Percentiles rank a stretch among this genome's conserved stretches.
Conservation (phyloP, 92 coral and sea anemone species). For the Epizoanthus stellaris region DNA sequence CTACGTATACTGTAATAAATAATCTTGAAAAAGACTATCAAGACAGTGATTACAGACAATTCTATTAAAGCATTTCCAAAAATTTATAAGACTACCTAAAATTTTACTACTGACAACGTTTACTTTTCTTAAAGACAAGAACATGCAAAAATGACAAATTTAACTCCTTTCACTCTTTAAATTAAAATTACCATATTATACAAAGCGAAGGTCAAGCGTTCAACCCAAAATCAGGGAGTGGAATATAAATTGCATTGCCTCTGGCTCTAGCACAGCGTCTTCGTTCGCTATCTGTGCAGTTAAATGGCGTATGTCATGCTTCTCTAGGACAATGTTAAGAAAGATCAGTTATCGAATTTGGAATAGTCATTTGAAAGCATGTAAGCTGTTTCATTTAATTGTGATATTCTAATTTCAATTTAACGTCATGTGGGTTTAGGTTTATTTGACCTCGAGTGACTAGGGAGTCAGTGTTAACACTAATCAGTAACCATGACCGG, state of each 20-base stretch:
- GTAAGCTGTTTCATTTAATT: too few relatives aligned
- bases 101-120: neutral
- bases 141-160: neutral
- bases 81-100: neutral
- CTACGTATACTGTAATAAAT: neutral
- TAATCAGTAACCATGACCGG: too few relatives aligned
- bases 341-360: too few relatives aligned
- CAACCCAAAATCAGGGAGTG: neutral
- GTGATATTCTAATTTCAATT: too few relatives aligned
- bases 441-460: too few relatives aligned
- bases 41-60: neutral
- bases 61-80: neutral
- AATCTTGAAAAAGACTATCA: neutral
- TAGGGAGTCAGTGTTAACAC: too few relatives aligned
- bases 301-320: neutral
- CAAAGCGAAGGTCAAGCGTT: conserved; percentile 24
- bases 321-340: neutral
- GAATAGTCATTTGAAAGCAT: too few relatives aligned
- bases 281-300: neutral
- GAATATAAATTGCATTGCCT: neutral
- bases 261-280: too few relatives aligned
- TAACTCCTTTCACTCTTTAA: neutral
- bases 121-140: conserved; percentile 1
- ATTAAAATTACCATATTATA: conserved; percentile 10
- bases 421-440: too few relatives aligned